Evolutionary conservation across 2,888 invertebrate species (phyloP).

Genomic region (Dyspetes luteomarginatus): DNA sequence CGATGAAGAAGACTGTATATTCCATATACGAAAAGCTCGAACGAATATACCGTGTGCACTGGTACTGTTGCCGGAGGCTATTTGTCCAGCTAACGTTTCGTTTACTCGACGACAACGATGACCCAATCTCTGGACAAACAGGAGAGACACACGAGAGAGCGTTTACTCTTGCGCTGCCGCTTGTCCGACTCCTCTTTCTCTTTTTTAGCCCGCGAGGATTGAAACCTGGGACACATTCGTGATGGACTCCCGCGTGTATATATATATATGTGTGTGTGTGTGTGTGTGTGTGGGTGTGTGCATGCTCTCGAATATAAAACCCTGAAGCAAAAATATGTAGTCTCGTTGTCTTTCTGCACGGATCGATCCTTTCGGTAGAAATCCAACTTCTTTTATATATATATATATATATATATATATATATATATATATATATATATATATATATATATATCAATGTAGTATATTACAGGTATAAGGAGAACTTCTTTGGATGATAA

Average conservation of each 20-base stretch:
- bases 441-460: too few species aligned
- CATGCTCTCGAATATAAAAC: constrained; percentile 13
- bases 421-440: too few species aligned
- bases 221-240: constrained; percentile 35
- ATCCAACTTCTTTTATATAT: constrained; percentile 19
- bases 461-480: neutral
- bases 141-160: constrained; percentile 45
- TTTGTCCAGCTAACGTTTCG: constrained; percentile 70
- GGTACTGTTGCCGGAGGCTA: constrained; percentile 59
- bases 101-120: constrained; percentile 69
- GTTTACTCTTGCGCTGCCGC: constrained; percentile 49
- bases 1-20: constrained; percentile 25
- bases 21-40: constrained; percentile 25
- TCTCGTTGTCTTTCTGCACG: neutral
- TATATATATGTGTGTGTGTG: too few species aligned
- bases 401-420: constrained; percentile 2
- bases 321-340: constrained; percentile 42
- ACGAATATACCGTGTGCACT: constrained; percentile 42
- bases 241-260: constrained; percentile 1
- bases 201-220: constrained; percentile 19
- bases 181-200: neutral
- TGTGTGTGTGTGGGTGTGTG: too few species aligned
- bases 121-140: constrained; percentile 69
- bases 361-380: constrained; percentile 40
- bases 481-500: constrained; percentile 41